Percentiles rank a stretch among this genome's conserved stretches.
Conservation (phyloP, 2,888 invertebrate genomes). For the Sturmia bella region DNA sequence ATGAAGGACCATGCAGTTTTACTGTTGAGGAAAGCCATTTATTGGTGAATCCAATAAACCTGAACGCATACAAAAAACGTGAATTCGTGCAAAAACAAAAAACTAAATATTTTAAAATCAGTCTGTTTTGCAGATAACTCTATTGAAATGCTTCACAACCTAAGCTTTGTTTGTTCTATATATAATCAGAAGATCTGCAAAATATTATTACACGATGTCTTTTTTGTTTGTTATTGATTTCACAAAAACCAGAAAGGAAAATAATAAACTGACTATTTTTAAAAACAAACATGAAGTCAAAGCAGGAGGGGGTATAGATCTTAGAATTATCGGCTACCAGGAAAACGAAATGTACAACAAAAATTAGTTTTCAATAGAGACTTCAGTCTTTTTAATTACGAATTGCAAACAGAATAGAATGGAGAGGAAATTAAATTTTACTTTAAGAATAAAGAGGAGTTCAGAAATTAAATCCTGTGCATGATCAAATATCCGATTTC, state of each 20-base stretch:
- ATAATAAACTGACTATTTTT: constrained; percentile 47
- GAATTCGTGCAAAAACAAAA: too few species aligned
- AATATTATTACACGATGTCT: not conserved
- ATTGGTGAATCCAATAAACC: too few species aligned
- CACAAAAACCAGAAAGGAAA: constrained; percentile 45
- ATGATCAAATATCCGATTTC: constrained; percentile 65
- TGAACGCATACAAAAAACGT: too few species aligned
- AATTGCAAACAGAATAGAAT: not conserved
- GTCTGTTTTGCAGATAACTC: too few species aligned
- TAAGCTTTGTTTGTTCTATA: too few species aligned
- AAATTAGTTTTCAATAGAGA: constrained; percentile 28
- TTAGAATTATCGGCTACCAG: not conserved
- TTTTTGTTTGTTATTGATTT: constrained; percentile 36
- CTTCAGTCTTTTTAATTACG: constrained; percentile 25
- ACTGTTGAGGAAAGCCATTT: too few species aligned
- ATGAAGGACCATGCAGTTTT: too few species aligned
- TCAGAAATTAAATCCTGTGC: too few species aligned
- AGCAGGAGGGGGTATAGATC: not conserved
- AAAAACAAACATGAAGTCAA: constrained; percentile 5
- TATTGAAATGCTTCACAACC: too few species aligned
- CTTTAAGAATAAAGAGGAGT: constrained; percentile 39
- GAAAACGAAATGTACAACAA: not conserved
- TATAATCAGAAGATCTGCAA: too few species aligned
- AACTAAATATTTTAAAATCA: too few species aligned
- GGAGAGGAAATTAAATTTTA: constrained; percentile 45